phyloP scores from a whole-genome alignment of 2,888 invertebrate genomes.

The Macrophya alboannulata region DNA sequence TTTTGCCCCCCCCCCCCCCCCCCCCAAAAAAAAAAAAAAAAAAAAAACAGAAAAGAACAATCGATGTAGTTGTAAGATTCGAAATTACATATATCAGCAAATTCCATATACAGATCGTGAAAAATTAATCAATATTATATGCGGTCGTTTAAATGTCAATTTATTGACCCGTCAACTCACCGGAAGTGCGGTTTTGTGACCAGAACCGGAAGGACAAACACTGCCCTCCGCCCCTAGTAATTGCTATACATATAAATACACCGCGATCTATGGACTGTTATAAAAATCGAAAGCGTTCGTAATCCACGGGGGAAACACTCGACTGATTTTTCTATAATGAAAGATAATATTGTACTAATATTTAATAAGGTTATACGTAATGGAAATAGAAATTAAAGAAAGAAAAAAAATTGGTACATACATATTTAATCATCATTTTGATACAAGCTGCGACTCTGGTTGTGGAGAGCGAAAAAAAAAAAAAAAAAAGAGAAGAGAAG shows the following conservation, averaged over 20 bases:
- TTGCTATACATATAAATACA: conserved; percentile 36
- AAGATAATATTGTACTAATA: not conserved
- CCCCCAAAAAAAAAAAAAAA: not conserved
- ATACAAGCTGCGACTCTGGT: not conserved
- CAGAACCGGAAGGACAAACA: conserved; percentile 53
- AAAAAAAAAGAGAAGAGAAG: not conserved
- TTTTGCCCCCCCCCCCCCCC: too few relatives aligned
- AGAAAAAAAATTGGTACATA: not conserved
- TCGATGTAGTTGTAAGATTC: not conserved
- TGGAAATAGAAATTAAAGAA: not conserved
- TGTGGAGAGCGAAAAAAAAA: not conserved
- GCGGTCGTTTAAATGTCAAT: not conserved
- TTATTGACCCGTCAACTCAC: conserved; percentile 46
- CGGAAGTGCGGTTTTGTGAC: conserved; percentile 46
- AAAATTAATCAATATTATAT: not conserved
- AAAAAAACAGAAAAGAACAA: not conserved
- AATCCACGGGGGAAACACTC: not conserved
- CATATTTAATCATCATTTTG: not conserved
- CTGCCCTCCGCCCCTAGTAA: conserved; percentile 34
- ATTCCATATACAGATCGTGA: not conserved
- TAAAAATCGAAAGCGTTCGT: not conserved
- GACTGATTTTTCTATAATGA: not conserved
- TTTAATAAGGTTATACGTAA: not conserved
- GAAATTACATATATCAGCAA: not conserved
- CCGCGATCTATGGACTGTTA: not conserved